Conservation (phyloP, 2,888 invertebrate species). For the Leucophenga maculata region DNA sequence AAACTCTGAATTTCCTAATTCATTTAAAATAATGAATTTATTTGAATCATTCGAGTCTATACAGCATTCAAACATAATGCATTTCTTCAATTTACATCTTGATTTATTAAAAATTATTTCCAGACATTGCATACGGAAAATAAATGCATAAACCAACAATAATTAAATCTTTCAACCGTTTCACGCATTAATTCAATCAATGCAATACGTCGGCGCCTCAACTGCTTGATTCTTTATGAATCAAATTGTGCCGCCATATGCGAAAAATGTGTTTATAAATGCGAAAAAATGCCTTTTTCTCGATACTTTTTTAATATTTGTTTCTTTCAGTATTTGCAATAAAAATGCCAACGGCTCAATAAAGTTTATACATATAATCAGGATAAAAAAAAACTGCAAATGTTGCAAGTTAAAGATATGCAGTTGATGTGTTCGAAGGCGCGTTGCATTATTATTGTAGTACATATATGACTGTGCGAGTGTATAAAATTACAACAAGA, state of each 20-base stretch:
- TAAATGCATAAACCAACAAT: background rate
- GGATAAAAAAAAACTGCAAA: background rate
- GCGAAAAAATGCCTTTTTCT: background rate
- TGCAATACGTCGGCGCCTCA: background rate
- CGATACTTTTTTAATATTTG: no score
- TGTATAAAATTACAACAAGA: constrained; percentile 17
- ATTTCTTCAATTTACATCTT: no score
- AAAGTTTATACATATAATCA: constrained; percentile 4
- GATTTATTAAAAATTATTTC: no score
- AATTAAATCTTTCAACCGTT: constrained; percentile 12
- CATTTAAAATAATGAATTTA: no score
- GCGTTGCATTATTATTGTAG: no score
- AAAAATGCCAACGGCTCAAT: constrained; percentile 25
- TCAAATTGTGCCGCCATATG: constrained; percentile 9
- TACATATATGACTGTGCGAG: background rate
- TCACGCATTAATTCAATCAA: constrained; percentile 15
- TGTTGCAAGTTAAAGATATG: no score
- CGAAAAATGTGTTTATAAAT: constrained; percentile 20
- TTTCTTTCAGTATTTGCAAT: background rate
- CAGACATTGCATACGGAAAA: background rate
- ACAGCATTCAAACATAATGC: no score
- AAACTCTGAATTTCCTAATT: no score
- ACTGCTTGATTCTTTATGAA: constrained; percentile 5
- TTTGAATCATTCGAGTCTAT: no score
- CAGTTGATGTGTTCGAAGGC: no score